Conservation (phyloP, 2,113 vertebrate species). For the Australoheros scitulus region DNA sequence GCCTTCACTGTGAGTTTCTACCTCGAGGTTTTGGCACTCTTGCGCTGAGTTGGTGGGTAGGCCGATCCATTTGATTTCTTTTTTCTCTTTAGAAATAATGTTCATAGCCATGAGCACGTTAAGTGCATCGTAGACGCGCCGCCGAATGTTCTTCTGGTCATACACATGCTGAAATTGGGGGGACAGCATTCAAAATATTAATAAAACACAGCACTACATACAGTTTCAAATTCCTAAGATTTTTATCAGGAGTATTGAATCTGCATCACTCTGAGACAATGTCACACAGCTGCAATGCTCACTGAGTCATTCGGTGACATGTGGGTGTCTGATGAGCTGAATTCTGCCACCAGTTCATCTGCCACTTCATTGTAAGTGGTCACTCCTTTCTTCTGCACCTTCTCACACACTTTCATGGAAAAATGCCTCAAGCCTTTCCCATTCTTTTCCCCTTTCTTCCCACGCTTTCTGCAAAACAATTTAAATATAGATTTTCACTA, state of each 20-base stretch:
- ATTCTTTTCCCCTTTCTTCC: slow-evolving; percentile 98
- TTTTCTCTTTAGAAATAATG: slow-evolving; percentile 99
- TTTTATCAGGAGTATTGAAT: background rate
- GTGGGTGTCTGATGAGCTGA: slow-evolving; percentile 95
- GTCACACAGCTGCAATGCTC: slow-evolving; percentile 51
- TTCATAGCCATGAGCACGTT: slow-evolving; percentile 99
- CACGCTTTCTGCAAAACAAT: slow-evolving; percentile 84
- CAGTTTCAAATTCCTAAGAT: background rate
- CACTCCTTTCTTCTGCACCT: slow-evolving; percentile 97
- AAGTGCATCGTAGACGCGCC: slow-evolving; percentile 96
- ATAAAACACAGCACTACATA: background rate
- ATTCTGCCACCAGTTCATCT: slow-evolving; percentile 97
- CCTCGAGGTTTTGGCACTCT: slow-evolving; percentile 99
- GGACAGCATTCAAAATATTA: background rate
- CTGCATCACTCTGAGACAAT: background rate
- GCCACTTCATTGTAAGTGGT: slow-evolving; percentile 99
- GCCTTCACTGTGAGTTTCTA: slow-evolving; percentile 34
- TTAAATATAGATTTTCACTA: background rate
- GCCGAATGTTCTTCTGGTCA: slow-evolving; percentile 98
- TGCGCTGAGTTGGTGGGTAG: slow-evolving; percentile 98
- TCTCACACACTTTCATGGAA: slow-evolving; percentile 99
- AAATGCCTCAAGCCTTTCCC: slow-evolving; percentile 98
- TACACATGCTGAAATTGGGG: slow-evolving; percentile 85
- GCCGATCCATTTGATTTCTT: slow-evolving; percentile 99
- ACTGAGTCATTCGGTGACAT: slow-evolving; percentile 96